These are phyloP conservation scores for Meiosimyza decipiens DNA, from an alignment of 2,888 invertebrate genomes.

Conservation along the genomic window DNA sequence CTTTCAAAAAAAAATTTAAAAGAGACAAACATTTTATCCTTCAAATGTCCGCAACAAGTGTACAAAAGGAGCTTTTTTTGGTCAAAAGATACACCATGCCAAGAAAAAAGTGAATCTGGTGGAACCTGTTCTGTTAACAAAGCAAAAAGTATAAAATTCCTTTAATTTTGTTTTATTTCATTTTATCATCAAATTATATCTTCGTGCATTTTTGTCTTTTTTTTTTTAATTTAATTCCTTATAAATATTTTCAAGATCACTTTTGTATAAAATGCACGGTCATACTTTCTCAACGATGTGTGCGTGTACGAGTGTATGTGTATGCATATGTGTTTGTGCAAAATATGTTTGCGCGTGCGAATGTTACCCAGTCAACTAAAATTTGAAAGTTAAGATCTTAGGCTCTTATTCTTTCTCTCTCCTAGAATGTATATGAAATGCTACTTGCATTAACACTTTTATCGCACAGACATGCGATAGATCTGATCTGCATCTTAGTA, in stretches of 20 bases:
- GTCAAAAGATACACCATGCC: background rate
- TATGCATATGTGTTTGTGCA: background rate
- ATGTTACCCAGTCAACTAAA: background rate
- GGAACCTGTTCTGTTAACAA: constrained; percentile 35
- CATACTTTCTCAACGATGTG: constrained; percentile 6
- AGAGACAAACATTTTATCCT: constrained; percentile 24
- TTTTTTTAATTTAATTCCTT: constrained; percentile 9
- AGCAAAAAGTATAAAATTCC: constrained; percentile 6
- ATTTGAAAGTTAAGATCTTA: no score
- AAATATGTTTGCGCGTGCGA: constrained; percentile 15
- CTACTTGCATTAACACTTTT: no score
- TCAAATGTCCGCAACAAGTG: constrained; percentile 35
- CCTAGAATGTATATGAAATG: no score
- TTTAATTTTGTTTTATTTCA: constrained; percentile 17
- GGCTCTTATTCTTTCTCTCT: no score
- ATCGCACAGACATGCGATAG: no score
- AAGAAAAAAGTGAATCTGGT: constrained; percentile 35
- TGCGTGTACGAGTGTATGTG: background rate
- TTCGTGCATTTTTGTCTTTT: background rate
- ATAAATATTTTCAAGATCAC: constrained; percentile 28
- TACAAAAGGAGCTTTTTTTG: constrained; percentile 9
- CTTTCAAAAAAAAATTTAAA: constrained; percentile 10
- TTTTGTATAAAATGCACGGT: constrained; percentile 4
- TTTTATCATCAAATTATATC: background rate
- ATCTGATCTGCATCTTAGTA: no score